Conservation (phyloP, 2,113 vertebrate species). For the Callocephalon fimbriatum region DNA sequence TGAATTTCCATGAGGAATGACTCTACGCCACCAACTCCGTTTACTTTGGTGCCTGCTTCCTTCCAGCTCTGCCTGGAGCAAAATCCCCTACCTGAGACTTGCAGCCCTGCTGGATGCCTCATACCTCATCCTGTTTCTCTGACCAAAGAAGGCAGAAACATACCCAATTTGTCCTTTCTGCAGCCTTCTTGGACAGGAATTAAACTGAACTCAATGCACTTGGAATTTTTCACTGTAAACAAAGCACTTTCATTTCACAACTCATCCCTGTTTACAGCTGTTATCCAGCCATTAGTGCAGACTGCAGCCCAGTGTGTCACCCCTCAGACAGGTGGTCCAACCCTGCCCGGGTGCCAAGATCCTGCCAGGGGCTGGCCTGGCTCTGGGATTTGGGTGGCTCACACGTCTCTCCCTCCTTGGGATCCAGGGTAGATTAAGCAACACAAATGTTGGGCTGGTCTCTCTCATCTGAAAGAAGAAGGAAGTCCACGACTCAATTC, state of each 20-base stretch:
- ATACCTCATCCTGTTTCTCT: background rate
- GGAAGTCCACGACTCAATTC: background rate
- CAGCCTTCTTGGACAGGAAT: background rate
- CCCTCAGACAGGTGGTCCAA: background rate
- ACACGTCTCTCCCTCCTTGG: rapidly evolving
- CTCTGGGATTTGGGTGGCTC: background rate
- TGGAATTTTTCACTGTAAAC: background rate
- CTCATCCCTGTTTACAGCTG: background rate
- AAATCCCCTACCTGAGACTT: background rate
- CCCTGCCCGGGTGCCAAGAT: background rate
- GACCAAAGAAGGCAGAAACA: background rate
- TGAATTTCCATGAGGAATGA: background rate
- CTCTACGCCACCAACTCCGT: rapidly evolving
- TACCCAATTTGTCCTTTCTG: background rate
- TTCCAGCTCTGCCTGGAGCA: background rate
- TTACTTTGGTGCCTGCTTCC: background rate
- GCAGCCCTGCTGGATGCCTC: background rate
- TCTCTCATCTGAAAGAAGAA: background rate
- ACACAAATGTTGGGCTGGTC: background rate
- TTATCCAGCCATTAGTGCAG: background rate
- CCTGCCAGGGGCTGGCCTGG: background rate
- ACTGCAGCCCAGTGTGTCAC: rapidly evolving
- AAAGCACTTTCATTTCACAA: background rate
- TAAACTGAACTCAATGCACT: background rate
- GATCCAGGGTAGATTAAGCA: background rate